These are phyloP conservation scores for Spondyliosoma cantharus DNA, from an alignment of 2,797 vertebrate species.

Conservation along the genomic window DNA sequence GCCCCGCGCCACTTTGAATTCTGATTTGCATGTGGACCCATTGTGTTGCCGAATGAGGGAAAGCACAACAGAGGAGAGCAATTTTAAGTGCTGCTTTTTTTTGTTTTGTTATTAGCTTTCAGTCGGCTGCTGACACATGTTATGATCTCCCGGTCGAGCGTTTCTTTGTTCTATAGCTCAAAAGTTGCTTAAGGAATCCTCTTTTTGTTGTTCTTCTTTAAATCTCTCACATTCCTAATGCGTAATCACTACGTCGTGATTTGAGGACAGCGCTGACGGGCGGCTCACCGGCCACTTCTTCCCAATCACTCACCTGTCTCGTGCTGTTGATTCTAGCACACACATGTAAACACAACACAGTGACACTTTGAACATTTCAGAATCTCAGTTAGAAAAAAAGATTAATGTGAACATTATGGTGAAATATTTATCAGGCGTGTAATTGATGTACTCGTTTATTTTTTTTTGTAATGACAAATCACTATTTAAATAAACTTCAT, in stretches of 20 bases:
- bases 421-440: constrained; percentile 96
- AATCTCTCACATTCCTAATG: constrained; percentile 36
- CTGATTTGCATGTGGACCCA: constrained; percentile 77
- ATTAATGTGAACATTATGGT: constrained; percentile 91
- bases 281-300: constrained; percentile 46
- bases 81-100: constrained; percentile 1
- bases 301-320: constrained; percentile 22
- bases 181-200: neutral
- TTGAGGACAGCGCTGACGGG: constrained; percentile 26
- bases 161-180: constrained; percentile 24
- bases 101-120: constrained; percentile 14
- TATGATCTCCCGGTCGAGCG: constrained; percentile 34
- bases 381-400: constrained; percentile 48
- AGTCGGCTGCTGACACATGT: constrained; percentile 18
- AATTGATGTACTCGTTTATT: constrained; percentile 93
- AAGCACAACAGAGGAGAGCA: constrained; percentile 14
- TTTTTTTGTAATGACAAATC: constrained; percentile 92
- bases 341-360: constrained; percentile 40
- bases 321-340: constrained; percentile 43
- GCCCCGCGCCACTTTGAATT: constrained; percentile 78
- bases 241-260: constrained; percentile 9
- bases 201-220: constrained; percentile 7
- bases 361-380: constrained; percentile 57
- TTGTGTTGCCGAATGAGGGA: constrained; percentile 33
- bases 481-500: constrained; percentile 99